Evolutionary conservation across 1,140 invertebrate genomes (phyloP).

Genomic region (Dufourea novaeangliae): DNA sequence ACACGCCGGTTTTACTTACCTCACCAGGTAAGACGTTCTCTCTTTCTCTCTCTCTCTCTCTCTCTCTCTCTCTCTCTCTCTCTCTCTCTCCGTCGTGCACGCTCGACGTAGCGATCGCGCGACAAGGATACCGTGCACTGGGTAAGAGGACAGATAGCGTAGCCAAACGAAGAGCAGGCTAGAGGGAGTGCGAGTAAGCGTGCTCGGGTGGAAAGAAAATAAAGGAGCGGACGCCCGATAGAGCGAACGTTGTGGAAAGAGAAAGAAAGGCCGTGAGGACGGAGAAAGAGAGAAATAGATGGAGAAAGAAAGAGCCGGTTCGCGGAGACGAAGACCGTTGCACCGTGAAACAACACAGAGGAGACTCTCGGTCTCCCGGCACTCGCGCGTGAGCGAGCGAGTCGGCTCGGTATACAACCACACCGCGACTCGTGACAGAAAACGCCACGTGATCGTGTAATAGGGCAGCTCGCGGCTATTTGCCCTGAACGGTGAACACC

Average conservation of each 20-base stretch:
- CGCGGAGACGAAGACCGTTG: slow-evolving; percentile 57
- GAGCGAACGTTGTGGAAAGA: background rate
- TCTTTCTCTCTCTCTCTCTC: slow-evolving; percentile 21
- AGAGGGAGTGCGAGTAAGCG: slow-evolving; percentile 28
- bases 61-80: slow-evolving; percentile 11
- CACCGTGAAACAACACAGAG: slow-evolving; percentile 59
- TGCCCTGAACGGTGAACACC: too few species aligned
- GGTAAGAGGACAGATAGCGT: slow-evolving; percentile 25
- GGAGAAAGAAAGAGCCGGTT: slow-evolving; percentile 30
- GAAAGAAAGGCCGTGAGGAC: background rate
- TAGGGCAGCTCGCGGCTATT: slow-evolving; percentile 45
- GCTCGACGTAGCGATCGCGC: background rate
- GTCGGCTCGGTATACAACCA: slow-evolving; percentile 60
- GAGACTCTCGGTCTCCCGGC: slow-evolving; percentile 54
- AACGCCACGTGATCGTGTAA: slow-evolving; percentile 65
- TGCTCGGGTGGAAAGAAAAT: background rate
- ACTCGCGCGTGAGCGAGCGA: slow-evolving; percentile 67
- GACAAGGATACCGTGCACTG: background rate
- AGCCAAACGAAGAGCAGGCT: too few species aligned
- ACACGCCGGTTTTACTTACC: slow-evolving; percentile 79
- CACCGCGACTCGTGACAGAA: slow-evolving; percentile 65
- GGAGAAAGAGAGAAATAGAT: slow-evolving; percentile 17
- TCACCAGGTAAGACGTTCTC: slow-evolving; percentile 78
- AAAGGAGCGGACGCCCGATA: background rate
- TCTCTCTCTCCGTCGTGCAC: too few species aligned